phyloP scores from a whole-genome alignment of 2,797 vertebrate species.

The Tinamus major region DNA sequence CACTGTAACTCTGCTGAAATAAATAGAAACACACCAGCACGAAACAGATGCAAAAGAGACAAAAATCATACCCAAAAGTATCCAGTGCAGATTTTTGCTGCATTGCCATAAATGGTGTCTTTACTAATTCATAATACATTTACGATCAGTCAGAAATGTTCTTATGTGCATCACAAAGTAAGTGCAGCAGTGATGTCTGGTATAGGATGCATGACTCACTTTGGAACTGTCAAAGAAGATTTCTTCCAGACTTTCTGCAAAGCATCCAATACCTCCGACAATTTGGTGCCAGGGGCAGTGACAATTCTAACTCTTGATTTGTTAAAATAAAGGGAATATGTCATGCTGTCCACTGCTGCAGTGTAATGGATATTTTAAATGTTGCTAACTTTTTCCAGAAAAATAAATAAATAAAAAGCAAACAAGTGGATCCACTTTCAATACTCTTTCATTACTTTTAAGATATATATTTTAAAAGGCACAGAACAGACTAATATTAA shows the following conservation, averaged over 20 bases:
- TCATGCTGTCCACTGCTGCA: background rate
- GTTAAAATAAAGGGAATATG: constrained; percentile 18
- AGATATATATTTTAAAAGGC: background rate
- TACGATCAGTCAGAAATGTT: background rate
- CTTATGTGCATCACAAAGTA: accelerated
- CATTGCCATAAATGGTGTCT: background rate
- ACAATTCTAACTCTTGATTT: background rate
- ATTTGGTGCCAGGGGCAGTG: background rate
- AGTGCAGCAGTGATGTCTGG: background rate
- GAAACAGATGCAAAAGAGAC: background rate
- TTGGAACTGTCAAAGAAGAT: constrained; percentile 11
- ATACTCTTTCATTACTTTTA: background rate
- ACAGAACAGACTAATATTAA: background rate
- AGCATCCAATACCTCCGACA: background rate
- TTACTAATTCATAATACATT: background rate
- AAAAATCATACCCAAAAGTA: background rate
- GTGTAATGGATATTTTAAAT: background rate
- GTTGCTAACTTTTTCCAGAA: background rate
- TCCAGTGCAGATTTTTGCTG: background rate
- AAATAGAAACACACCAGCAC: background rate
- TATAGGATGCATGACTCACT: background rate
- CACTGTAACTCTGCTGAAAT: background rate
- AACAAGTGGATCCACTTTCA: background rate
- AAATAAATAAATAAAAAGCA: background rate
- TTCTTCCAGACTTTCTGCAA: constrained; percentile 48